These are phyloP conservation scores for Fregetta grallaria DNA, from an alignment of 2,113 vertebrate genomes.

Conservation along the genomic window DNA sequence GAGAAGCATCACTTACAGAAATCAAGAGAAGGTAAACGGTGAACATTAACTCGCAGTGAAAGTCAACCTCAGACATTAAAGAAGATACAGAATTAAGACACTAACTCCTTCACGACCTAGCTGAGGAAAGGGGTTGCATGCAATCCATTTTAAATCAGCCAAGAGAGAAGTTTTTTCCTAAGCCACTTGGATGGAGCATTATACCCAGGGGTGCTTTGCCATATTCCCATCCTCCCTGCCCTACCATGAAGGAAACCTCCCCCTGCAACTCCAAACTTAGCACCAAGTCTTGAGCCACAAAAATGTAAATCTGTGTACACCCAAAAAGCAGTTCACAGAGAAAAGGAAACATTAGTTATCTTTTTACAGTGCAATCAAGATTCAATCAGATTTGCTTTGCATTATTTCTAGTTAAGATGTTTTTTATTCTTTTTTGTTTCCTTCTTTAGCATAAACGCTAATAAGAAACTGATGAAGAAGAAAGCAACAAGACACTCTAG, in stretches of 20 bases:
- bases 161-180: background rate
- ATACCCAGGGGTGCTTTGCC: background rate
- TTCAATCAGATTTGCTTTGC: background rate
- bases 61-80: background rate
- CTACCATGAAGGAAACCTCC: rapidly evolving
- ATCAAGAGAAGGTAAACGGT: background rate
- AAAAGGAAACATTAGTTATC: background rate
- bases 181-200: background rate
- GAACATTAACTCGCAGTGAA: background rate
- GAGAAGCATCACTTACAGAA: background rate
- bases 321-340: background rate
- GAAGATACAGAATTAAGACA: too few species aligned
- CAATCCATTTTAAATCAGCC: background rate
- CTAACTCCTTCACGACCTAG: too few species aligned
- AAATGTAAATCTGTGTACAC: background rate
- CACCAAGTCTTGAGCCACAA: background rate
- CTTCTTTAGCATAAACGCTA: background rate
- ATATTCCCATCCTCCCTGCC: background rate
- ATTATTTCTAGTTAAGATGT: background rate
- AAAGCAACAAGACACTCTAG: background rate
- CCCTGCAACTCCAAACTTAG: background rate
- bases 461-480: background rate
- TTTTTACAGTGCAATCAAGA: background rate
- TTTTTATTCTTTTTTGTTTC: background rate
- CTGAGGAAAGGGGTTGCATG: too few species aligned